Conservation (phyloP, 2,888 invertebrate genomes). For the Agriopis aurantiaria region DNA sequence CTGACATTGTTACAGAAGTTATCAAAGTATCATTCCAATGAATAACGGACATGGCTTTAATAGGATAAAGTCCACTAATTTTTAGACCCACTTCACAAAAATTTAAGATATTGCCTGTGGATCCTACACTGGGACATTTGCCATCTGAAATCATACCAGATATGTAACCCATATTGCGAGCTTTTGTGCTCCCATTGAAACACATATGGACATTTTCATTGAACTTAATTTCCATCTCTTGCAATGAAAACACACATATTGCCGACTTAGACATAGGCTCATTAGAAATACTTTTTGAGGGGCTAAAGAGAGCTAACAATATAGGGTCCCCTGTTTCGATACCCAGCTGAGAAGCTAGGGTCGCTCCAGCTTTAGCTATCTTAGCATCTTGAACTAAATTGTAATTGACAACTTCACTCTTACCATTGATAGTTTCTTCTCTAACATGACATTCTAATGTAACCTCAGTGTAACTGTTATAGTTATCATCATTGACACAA, state of each 20-base stretch:
- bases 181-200: slow-evolving; percentile 97
- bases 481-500: slow-evolving; percentile 97
- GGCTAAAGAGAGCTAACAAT: slow-evolving; percentile 95
- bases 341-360: slow-evolving; percentile 93
- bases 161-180: slow-evolving; percentile 96
- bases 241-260: slow-evolving; percentile 96
- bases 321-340: slow-evolving; percentile 93
- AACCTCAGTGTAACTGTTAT: slow-evolving; percentile 98
- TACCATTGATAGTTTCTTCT: slow-evolving; percentile 84
- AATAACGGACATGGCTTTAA: slow-evolving; percentile 91
- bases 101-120: slow-evolving; percentile 95
- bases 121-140: slow-evolving; percentile 95
- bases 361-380: slow-evolving; percentile 93
- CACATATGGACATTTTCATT: slow-evolving; percentile 99
- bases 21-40: slow-evolving; percentile 93
- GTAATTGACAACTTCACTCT: slow-evolving; percentile 88
- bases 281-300: slow-evolving; percentile 95
- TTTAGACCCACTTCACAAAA: slow-evolving; percentile 97
- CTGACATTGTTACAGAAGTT: slow-evolving; percentile 94
- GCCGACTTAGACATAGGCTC: slow-evolving; percentile 94
- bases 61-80: slow-evolving; percentile 95
- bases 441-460: slow-evolving; percentile 94
- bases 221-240: slow-evolving; percentile 96
- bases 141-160: slow-evolving; percentile 97
- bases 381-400: slow-evolving; percentile 98